phyloP scores from a whole-genome alignment of 2,113 vertebrate genomes.

The Phalacrocorax pelagicus region DNA sequence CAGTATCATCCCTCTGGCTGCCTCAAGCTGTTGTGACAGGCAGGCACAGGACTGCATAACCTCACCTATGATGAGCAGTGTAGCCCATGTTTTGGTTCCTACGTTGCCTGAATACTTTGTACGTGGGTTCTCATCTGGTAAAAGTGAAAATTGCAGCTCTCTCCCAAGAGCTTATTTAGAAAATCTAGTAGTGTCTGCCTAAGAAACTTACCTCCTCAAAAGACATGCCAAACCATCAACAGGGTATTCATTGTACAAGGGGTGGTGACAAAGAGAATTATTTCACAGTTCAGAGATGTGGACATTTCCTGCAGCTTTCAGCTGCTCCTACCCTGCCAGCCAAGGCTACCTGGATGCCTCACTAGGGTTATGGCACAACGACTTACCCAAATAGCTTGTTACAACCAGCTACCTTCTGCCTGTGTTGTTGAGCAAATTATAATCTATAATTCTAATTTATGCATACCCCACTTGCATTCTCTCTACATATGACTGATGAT shows the following conservation, averaged over 20 bases:
- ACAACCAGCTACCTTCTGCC: neutral
- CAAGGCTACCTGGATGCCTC: neutral
- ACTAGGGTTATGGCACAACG: neutral
- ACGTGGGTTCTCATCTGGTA: neutral
- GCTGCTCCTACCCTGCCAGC: neutral
- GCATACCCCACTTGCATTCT: neutral
- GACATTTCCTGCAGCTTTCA: neutral
- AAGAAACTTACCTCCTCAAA: neutral
- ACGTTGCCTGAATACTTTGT: neutral
- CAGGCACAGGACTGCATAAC: neutral
- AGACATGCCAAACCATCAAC: accelerated
- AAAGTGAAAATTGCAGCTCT: neutral
- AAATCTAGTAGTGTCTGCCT: neutral
- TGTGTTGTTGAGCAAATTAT: neutral
- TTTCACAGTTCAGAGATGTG: neutral
- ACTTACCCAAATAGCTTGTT: neutral
- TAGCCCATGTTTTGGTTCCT: accelerated
- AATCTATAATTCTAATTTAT: neutral
- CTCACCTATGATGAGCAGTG: accelerated
- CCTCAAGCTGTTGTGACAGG: neutral
- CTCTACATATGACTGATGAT: accelerated
- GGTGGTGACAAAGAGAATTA: neutral
- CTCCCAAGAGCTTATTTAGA: neutral
- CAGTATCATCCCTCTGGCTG: neutral
- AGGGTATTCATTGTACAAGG: neutral